Base-by-base conservation (phyloP, 2,113 vertebrate species). In the Calyptommatus sinebrachiatus region DNA sequence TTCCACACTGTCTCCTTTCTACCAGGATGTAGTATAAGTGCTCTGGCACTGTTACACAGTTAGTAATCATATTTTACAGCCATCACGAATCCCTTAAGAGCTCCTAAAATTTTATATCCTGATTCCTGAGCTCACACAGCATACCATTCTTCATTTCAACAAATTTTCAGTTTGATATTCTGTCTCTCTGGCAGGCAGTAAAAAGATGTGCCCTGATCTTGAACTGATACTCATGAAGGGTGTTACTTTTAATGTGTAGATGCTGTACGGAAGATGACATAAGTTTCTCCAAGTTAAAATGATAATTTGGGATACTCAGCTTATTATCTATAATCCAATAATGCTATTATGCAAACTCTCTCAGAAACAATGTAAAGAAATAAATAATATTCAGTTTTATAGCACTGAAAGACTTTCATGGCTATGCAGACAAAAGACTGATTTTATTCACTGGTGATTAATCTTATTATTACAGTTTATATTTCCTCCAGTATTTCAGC, bases 1-100 rank as follows among this genome's bases (percentile, higher is more conserved):
- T 85, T 81, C 12, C 62, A 66, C 18, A 3, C 4, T 41, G 7
- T 62, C 1, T 72, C 72, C 63, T 86, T 75, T 60, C 45, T 60
- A 73, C 69, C 28, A 77, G 46, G 26, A 61, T 86, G 78, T 45
- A 87, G 2, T n/a, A 65, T 75, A 87, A 84, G 9, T 20, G 74
- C 81, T 85, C 62, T 84, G 73, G 2, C 73, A 83, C 18, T 71
- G 21, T 82, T 77, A 77, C 26, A 85, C 3, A 53, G 12, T 82
- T 79, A 6, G 35, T 73, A 85, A 82, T 84, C 1, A 0, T 79
- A 85, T 83, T 90, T 88, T 88, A 85, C 29, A 86, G 76, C 10
- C n/a, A 80, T 28, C 29, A 70, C 26, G 3, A 80, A 86, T 78
- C 77, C 14, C 22, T 85, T 86, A 84, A 84, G 16, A 82, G 61